phyloP scores from a whole-genome alignment of 1,140 invertebrate genomes.

The Psix sp. region DNA sequence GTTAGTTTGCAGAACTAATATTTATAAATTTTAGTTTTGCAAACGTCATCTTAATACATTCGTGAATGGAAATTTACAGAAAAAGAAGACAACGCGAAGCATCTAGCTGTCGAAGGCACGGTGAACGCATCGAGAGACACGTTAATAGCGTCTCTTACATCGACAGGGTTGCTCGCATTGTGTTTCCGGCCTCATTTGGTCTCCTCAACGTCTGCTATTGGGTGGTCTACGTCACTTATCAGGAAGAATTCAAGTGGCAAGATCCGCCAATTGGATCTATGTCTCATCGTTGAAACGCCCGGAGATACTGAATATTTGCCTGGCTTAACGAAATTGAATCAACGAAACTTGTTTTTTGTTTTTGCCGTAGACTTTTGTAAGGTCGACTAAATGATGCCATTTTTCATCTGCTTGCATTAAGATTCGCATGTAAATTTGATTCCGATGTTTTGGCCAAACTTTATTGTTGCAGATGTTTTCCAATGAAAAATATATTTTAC shows the following conservation, averaged over 20 bases:
- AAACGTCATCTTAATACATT: no score
- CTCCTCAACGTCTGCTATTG: conserved; percentile 93
- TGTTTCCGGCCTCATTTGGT: conserved; percentile 92
- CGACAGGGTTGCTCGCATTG: conserved; percentile 87
- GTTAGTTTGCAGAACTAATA: no score
- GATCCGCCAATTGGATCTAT: conserved; percentile 76
- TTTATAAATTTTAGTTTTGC: no score
- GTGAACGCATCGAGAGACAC: conserved; percentile 79
- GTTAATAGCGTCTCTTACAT: conserved; percentile 93
- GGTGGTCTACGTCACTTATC: conserved; percentile 86
- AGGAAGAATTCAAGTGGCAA: conserved; percentile 85
- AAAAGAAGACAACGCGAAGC: conserved; percentile 85
- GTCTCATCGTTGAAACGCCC: conserved; percentile 52
- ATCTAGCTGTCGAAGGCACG: conserved; percentile 76
- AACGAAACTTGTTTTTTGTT: conserved; percentile 42
- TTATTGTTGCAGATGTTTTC: no score
- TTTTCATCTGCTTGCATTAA: no score
- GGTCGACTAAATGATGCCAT: no score
- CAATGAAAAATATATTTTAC: no score
- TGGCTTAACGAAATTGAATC: conserved; percentile 47
- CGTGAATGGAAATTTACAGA: conserved; percentile 53
- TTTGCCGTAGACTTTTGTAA: no score
- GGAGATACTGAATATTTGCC: conserved; percentile 23
- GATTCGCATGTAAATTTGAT: no score
- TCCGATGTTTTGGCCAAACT: no score